Conservation (phyloP, 1,140 invertebrate species). For the Drosophila auraria region DNA sequence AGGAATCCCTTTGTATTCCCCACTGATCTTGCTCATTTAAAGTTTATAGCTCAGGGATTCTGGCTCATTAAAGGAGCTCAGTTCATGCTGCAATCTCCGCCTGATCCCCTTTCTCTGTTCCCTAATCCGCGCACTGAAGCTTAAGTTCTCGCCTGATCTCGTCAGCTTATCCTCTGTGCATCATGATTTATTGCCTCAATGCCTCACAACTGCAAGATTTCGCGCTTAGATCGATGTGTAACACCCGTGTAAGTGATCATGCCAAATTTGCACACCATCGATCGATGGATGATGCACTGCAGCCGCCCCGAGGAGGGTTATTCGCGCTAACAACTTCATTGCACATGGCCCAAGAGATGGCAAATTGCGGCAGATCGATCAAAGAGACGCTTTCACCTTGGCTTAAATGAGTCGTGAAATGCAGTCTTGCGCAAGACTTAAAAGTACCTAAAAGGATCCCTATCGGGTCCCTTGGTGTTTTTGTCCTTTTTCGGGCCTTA, state of each 20-base stretch:
- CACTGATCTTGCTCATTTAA: background rate
- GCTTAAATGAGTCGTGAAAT: constrained; percentile 71
- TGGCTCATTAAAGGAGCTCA: background rate
- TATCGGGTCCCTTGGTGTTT: constrained; percentile 10
- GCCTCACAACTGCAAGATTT: constrained; percentile 34
- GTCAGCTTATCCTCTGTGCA: constrained; percentile 32
- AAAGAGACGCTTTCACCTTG: constrained; percentile 50
- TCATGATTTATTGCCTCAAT: constrained; percentile 26
- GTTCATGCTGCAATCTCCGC: background rate
- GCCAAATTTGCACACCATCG: constrained; percentile 46
- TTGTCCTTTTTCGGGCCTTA: constrained; percentile 50
- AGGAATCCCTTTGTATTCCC: background rate
- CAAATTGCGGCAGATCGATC: constrained; percentile 54
- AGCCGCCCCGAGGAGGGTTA: constrained; percentile 23
- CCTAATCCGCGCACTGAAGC: constrained; percentile 9
- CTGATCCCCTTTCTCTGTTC: background rate
- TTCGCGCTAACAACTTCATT: constrained; percentile 54
- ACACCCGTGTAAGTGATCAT: constrained; percentile 45
- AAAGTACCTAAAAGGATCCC: constrained; percentile 11
- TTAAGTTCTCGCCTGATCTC: constrained; percentile 22
- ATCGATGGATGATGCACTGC: constrained; percentile 24
- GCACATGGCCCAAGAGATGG: constrained; percentile 17
- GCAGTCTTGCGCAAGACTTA: constrained; percentile 40
- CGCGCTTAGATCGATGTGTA: constrained; percentile 32
- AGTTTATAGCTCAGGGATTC: background rate